phyloP scores from a whole-genome alignment of 2,113 vertebrate genomes.

The Melanerpes aurifrons region DNA sequence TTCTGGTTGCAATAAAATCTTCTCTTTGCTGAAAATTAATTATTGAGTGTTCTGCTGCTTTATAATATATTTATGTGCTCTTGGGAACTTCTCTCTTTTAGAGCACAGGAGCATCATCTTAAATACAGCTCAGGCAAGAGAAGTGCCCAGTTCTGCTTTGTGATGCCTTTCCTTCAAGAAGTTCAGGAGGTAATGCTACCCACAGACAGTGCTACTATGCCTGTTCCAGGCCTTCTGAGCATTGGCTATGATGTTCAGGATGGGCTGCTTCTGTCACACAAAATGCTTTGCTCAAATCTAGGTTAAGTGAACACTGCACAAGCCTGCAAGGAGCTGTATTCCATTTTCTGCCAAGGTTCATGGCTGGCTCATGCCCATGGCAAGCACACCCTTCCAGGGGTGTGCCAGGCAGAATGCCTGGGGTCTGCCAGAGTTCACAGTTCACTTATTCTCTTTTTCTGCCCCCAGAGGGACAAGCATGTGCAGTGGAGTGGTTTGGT shows the following conservation, averaged over 20 bases:
- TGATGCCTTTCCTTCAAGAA: neutral
- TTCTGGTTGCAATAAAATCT: conserved; percentile 8
- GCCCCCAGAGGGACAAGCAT: neutral
- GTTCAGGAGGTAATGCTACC: neutral
- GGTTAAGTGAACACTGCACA: neutral
- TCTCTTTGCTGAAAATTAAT: conserved; percentile 47
- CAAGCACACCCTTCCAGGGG: neutral
- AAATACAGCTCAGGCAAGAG: neutral
- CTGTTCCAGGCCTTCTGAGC: neutral
- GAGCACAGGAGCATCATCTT: neutral
- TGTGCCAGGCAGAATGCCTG: rapidly evolving
- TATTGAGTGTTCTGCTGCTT: conserved; percentile 44
- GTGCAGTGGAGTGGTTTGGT: neutral
- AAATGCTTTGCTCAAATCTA: neutral
- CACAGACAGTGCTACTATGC: neutral
- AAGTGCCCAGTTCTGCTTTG: neutral
- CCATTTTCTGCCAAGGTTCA: neutral
- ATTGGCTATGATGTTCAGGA: neutral
- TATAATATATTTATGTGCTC: conserved; percentile 50
- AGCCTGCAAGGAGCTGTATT: neutral
- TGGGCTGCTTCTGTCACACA: neutral
- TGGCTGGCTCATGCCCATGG: neutral
- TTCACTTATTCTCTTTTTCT: neutral
- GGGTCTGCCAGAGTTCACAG: neutral
- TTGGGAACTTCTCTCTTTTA: neutral